Conservation (phyloP, 64 coral and sea anemone genomes). For the Cladopsammia gracilis region DNA sequence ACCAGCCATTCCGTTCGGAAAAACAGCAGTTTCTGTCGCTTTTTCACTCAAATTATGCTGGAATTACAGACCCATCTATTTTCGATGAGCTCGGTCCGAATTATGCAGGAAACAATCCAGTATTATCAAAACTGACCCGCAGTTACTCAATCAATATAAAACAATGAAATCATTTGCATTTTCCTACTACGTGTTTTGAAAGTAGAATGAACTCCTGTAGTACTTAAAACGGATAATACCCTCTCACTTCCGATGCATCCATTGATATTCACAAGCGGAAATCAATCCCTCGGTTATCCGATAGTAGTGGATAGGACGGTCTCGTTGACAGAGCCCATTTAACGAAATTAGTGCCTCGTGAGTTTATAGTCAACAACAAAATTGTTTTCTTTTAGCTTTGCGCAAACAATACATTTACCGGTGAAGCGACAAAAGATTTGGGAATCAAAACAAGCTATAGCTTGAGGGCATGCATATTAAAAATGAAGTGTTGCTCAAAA, state of each 20-base stretch:
- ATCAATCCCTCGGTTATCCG: background rate
- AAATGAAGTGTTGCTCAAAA: background rate
- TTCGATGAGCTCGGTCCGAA: background rate
- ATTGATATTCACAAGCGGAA: background rate
- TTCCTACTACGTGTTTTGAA: background rate
- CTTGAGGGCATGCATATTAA: conserved; percentile 14
- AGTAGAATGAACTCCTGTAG: background rate
- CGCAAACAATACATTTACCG: conserved; percentile 6
- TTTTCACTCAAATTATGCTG: background rate
- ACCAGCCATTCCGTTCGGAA: background rate
- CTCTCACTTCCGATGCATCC: background rate
- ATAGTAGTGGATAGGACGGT: background rate
- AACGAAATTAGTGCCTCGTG: background rate
- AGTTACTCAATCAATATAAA: conserved; percentile 38
- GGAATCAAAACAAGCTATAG: conserved; percentile 28
- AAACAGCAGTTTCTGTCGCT: background rate
- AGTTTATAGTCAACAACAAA: background rate
- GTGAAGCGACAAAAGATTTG: background rate
- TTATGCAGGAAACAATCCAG: background rate
- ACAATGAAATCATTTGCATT: conserved; percentile 47
- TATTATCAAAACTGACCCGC: background rate
- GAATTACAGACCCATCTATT: background rate
- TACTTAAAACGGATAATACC: background rate
- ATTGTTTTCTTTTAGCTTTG: background rate
- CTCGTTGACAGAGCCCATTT: background rate